Percentiles rank a stretch among this genome's conserved stretches.
Evolutionary conservation across 2,797 vertebrate genomes (phyloP).

Genomic region (Nasua narica): DNA sequence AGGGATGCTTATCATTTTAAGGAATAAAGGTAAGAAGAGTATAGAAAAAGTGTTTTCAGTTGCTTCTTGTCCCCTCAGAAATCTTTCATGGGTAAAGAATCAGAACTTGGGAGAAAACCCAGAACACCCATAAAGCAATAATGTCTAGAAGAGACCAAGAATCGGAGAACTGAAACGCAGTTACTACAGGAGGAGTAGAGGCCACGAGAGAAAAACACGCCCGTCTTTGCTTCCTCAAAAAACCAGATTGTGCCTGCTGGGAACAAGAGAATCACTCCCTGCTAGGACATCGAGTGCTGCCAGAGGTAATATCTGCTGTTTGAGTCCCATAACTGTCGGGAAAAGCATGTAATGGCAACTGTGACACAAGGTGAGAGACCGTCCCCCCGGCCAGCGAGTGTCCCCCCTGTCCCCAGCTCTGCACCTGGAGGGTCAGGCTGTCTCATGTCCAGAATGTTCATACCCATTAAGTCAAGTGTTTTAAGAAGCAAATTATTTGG

Average conservation of each 20-base stretch:
- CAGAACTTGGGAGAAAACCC: not conserved
- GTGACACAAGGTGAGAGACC: not conserved
- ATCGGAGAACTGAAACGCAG: not conserved
- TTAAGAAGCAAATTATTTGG: conserved; percentile 24
- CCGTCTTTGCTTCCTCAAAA: conserved; percentile 15
- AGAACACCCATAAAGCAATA: not conserved
- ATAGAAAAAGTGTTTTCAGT: not conserved
- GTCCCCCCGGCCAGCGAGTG: not conserved
- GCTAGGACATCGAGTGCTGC: conserved; percentile 6
- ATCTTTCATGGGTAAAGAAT: conserved; percentile 19
- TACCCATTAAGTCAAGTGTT: not conserved
- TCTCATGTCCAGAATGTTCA: not conserved
- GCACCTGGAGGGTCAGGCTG: not conserved
- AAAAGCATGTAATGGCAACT: not conserved
- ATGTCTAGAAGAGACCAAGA: not conserved
- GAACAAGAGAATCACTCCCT: not conserved
- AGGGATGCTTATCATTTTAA: conserved; percentile 26
- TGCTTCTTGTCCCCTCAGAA: not conserved
- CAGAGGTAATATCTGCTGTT: conserved; percentile 5
- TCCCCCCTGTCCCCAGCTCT: not conserved
- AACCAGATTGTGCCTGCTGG: not conserved
- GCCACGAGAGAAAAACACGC: not conserved
- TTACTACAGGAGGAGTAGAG: not conserved
- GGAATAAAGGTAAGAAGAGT: not conserved
- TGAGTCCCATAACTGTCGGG: not conserved